Evolutionary conservation across 2,113 vertebrate species (phyloP).

Genomic region (Gavia stellata): DNA sequence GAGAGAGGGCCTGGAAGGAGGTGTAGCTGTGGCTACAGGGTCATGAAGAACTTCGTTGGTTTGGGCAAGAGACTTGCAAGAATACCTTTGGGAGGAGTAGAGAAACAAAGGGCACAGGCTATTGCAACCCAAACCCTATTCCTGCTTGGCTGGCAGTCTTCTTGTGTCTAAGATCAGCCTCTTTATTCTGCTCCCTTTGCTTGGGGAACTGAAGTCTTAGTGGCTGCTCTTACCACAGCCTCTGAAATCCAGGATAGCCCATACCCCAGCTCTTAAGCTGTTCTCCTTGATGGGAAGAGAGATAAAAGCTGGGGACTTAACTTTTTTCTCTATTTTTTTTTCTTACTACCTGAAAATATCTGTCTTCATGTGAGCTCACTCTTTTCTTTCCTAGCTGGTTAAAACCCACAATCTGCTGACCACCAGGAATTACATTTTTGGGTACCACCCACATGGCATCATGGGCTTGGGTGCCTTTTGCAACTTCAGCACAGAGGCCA

Average conservation of each 20-base stretch:
- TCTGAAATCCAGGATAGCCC: not conserved
- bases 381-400: slow-evolving; percentile 78
- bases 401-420: slow-evolving; percentile 92
- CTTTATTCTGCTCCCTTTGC: not conserved
- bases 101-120: not conserved
- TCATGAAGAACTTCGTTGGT: not conserved
- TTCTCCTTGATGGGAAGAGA: not conserved
- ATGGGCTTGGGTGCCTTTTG: slow-evolving; percentile 94
- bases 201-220: not conserved
- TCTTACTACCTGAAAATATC: not conserved
- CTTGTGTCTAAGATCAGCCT: not conserved
- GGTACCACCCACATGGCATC: slow-evolving; percentile 96
- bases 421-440: slow-evolving; percentile 94
- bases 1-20: not conserved
- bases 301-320: not conserved
- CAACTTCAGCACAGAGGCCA: slow-evolving; percentile 96
- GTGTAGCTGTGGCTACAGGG: not conserved
- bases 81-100: not conserved
- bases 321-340: not conserved
- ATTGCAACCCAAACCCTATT: not conserved
- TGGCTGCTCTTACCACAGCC: not conserved
- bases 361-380: not conserved
- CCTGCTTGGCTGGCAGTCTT: not conserved
- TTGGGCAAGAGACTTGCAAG: not conserved
- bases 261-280: not conserved